Percentiles rank a stretch among this genome's conserved stretches.
These are phyloP conservation scores for Druon quercuslanigerum DNA, from an alignment of 1,140 invertebrate genomes.

Conservation along the genomic window DNA sequence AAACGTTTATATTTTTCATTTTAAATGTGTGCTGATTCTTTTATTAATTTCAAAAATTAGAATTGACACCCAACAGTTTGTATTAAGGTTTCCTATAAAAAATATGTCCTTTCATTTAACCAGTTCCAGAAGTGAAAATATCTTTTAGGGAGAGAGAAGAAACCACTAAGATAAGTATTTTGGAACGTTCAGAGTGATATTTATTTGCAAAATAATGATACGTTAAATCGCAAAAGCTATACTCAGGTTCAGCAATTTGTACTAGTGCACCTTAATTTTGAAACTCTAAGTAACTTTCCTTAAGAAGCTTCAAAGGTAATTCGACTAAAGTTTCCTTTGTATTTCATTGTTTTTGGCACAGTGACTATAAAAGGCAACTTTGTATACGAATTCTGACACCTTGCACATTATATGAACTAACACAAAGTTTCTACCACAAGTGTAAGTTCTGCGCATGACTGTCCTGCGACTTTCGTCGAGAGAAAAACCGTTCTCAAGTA, in stretches of 20 bases:
- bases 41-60: no score
- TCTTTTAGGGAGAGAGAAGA: no score
- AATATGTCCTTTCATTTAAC: not conserved
- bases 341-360: constrained; percentile 2
- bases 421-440: constrained; percentile 20
- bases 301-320: not conserved
- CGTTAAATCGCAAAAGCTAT: no score
- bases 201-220: no score
- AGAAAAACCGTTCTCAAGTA: constrained; percentile 25
- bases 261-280: no score
- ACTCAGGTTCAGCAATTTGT: no score
- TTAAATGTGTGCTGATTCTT: no score
- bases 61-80: no score
- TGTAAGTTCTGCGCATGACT: constrained; percentile 28
- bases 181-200: no score
- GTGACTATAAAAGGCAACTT: not conserved
- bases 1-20: no score
- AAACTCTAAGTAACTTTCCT: no score
- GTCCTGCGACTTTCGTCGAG: constrained; percentile 7
- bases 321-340: not conserved
- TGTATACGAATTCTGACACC: constrained; percentile 11
- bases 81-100: not conserved
- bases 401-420: not conserved
- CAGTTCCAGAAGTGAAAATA: not conserved
- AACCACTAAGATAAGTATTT: no score